Conservation (phyloP, 2,113 vertebrate species). For the Trogon surrucura region DNA sequence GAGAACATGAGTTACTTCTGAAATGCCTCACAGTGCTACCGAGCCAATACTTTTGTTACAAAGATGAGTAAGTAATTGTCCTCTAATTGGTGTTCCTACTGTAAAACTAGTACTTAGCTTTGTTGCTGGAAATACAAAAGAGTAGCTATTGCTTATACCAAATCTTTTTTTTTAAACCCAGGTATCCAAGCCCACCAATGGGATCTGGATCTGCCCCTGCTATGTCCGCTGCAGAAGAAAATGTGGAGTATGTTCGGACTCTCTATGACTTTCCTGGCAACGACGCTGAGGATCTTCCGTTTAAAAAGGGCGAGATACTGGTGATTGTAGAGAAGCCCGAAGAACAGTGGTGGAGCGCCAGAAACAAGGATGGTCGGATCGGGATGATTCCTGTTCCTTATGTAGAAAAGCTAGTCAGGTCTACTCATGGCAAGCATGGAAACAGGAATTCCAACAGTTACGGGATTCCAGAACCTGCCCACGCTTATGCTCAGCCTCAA, state of each 20-base stretch:
- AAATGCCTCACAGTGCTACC: neutral
- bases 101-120: neutral
- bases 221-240: constrained; percentile 83
- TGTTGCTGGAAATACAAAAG: neutral
- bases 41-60: neutral
- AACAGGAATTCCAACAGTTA: constrained; percentile 97
- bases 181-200: constrained; percentile 85
- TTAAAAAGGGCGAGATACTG: constrained; percentile 95
- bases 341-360: constrained; percentile 99
- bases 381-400: constrained; percentile 99
- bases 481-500: constrained; percentile 93
- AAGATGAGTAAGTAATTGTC: neutral
- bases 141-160: neutral
- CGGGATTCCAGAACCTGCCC: constrained; percentile 94
- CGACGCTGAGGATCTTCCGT: constrained; percentile 96
- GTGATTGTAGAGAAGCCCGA: constrained; percentile 96
- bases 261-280: constrained; percentile 97
- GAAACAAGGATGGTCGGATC: constrained; percentile 92
- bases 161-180: constrained; percentile 41
- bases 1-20: neutral
- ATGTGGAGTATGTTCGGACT: constrained; percentile 94
- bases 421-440: constrained; percentile 81
- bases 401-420: constrained; percentile 91
- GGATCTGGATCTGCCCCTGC: constrained; percentile 77
- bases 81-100: neutral